Percentiles rank a stretch among this genome's conserved stretches.
Evolutionary conservation across 2,113 vertebrate species (phyloP).

Genomic region (Leucoraja erinaceus): DNA sequence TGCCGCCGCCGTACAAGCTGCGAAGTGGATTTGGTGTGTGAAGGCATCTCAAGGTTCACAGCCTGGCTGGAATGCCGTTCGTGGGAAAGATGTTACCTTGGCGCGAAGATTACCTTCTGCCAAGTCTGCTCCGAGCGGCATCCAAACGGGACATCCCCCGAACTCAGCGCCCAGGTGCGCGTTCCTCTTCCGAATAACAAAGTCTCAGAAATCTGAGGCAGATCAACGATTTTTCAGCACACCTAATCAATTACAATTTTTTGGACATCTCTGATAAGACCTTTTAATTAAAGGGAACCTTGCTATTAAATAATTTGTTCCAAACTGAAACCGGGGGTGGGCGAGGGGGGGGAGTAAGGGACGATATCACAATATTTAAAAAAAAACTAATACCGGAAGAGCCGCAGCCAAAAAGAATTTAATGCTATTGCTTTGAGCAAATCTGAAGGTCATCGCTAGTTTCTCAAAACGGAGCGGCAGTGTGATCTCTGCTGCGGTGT

Average conservation of each 20-base stretch:
- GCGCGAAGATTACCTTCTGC: slow-evolving; percentile 44
- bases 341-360: not conserved
- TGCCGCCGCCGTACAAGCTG: no score
- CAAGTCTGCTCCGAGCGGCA: slow-evolving; percentile 42
- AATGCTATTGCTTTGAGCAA: slow-evolving; percentile 6
- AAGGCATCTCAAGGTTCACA: slow-evolving; percentile 50
- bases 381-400: slow-evolving; percentile 49
- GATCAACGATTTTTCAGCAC: slow-evolving; percentile 55
- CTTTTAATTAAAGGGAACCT: slow-evolving; percentile 57
- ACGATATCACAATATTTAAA: slow-evolving; percentile 52
- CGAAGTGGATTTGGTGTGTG: not conserved
- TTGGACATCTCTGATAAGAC: slow-evolving; percentile 49
- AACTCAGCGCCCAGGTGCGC: slow-evolving; percentile 42
- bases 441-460: not conserved
- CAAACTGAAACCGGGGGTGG: slow-evolving; percentile 39
- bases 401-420: slow-evolving; percentile 48
- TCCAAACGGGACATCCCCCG: not conserved
- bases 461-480: no score
- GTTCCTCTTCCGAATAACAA: slow-evolving; percentile 41
- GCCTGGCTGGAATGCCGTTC: slow-evolving; percentile 39
- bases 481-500: no score
- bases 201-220: slow-evolving; percentile 36
- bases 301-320: slow-evolving; percentile 46
- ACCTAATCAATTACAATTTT: slow-evolving; percentile 51
- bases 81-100: slow-evolving; percentile 68